Base-by-base conservation (phyloP, 2,113 vertebrate species). In the Taurulus bubalis region DNA sequence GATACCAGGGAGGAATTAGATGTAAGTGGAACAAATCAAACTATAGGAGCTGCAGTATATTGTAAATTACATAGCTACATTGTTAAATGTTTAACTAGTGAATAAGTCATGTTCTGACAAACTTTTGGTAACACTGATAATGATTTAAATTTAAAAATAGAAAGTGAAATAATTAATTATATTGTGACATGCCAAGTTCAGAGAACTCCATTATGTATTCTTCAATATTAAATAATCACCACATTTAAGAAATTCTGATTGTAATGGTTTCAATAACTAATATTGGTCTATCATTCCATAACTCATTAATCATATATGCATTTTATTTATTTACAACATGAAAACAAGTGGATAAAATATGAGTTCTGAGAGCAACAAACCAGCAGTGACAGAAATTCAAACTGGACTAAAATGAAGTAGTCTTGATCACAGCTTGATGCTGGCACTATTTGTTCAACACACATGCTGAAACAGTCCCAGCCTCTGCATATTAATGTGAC, bases 401-500 rank as follows among this genome's bases (percentile, higher is more conserved):
- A 86, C 71, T 80, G 89, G 80, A 72, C 20, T 8, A 85, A 81
- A 87, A 75, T 79, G 60, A 83, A 85, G 72, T 80, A 71, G 69
- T 85, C 82, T 90, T 87, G 77, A 91, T 93, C 87, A 83, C 82
- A 92, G 89, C 82, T 77, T 85, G 91, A 87, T 79, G 45, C 62
- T 89, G 84, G 86, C 86, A 64, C 51, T 71, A 82, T 88, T 88
- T 90, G 87, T 93, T 90, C 85, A 79, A 66, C 75, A 65, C 77
- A 82, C 80, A 76, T n/a, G 71, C 70, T 83, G 26, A 60, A 85
- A 78, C 72, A 74, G 78, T 73, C 82, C 42, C 32, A 72, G 73
- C 56, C 62, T 83, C 45, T 90, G 68, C 91, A 92, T 93, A 94
- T 91, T 93, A 83, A 93, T 89, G 38, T 24, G 63, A 88, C 81